These are phyloP conservation scores for Neotoxoptera formosana DNA, from an alignment of 1,140 invertebrate species.

Conservation along the genomic window DNA sequence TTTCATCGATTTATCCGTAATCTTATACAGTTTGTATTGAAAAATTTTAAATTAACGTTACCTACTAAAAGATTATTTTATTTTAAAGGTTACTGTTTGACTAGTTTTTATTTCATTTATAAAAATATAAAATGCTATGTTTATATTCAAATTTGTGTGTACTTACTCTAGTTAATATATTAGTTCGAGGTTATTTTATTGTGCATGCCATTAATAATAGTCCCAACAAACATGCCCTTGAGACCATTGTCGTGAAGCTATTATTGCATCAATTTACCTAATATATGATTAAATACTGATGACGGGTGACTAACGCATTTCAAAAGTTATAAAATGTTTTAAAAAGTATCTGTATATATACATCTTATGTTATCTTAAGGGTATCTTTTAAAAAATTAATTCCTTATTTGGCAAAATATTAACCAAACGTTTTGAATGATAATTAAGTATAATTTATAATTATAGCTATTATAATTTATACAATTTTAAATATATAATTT, in stretches of 20 bases:
- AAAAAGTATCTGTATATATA: background rate
- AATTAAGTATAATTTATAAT: background rate
- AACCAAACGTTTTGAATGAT: background rate
- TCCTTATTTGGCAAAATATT: background rate
- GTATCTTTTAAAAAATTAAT: background rate
- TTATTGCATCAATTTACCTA: background rate
- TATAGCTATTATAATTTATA: background rate
- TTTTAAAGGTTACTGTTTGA: background rate
- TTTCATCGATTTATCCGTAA: background rate
- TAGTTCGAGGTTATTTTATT: conserved; percentile 35
- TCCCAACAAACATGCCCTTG: conserved; percentile 29
- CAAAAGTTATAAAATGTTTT: background rate
- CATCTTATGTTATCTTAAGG: background rate
- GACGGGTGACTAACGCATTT: background rate
- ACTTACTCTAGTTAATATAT: background rate
- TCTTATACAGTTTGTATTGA: background rate
- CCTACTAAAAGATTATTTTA: background rate
- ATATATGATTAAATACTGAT: conserved; percentile 20
- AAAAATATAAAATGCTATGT: background rate
- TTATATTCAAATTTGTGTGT: background rate
- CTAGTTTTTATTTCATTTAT: background rate
- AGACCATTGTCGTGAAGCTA: conserved; percentile 16
- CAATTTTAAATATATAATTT: background rate
- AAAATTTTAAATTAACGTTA: background rate
- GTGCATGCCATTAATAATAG: conserved; percentile 9